Base-by-base conservation (phyloP, 2,113 vertebrate genomes). In the Ageneiosus marmoratus region DNA sequence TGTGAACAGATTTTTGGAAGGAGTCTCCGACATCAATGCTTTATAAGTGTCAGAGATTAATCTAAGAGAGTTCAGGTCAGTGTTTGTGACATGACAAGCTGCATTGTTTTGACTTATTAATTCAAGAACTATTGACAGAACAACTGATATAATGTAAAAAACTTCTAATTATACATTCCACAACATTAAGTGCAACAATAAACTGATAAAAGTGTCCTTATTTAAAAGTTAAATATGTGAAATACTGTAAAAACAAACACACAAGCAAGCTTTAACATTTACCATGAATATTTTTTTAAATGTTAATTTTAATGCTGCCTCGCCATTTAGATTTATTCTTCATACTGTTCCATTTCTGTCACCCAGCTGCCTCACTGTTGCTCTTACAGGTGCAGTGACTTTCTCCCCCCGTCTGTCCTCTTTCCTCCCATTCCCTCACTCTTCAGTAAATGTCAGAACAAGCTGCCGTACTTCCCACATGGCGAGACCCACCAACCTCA, bases 381-480 rank as follows among this genome's bases (percentile, higher is more conserved):
- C 50, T 77, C 81, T 91, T 92, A 85, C 89, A 92, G 90, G 90
- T 92, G 91, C 86, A 80, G 88, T 80, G 51, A 16, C 72, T 77
- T 58, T 81, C 63, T 56, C 62, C 79, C 53, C 41, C 56, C 73
- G 16, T 81, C 75, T 46, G 69, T 84, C 63, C 73, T 76, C 87
- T 75, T 84, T 78, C 84, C 29, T 77, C 37, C 69, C 69, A 84
- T 77, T 83, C 86, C 82, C 74, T 85, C 70, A 87, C 84, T 89
- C 86, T 90, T 93, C 89, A 88, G 91, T 92, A 94, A 94, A 95
- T 95, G 94, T 95, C 94, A 94, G 89, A 87, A 92, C 93, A 95
- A 94, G 93, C 93, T 94, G 93, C 90, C 89, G 90, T 86, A 91
- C 92, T 94, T 94, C 93, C 93, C 93, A 94, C 92, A 93, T 90